Evolutionary conservation across 2,113 vertebrate species (phyloP), one percentile per base, ranked within the genome.

Genomic region (Phoenicopterus ruber): DNA sequence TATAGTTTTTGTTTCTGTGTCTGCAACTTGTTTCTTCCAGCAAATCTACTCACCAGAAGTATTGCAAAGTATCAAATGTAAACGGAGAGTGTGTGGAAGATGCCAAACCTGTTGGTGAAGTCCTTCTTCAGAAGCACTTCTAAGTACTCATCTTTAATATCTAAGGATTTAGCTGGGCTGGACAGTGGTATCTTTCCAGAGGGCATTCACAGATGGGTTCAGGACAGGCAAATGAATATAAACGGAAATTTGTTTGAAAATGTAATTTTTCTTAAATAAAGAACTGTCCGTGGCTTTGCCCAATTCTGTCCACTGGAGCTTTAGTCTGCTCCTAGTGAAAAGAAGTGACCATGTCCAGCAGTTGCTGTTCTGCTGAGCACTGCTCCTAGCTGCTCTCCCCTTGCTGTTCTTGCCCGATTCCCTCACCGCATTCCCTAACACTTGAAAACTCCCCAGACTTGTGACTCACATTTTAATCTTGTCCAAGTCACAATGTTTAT

Each of bases 401-500:
- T 86, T 59, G 17, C 87, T 66, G 57, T 22, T 92, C 65, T 86
- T 90, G 82, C 52, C 76, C 2, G 26, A 83, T 83, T 91, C 71
- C 42, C 59, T 80, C 57, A 71, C 54, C 7, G 5, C 70, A 22
- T 85, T 90, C 89, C 61, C 79, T 46, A 71, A 79, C 83, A 63
- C 86, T 88, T 94, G 70, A 97, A 96, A 96, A 93, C 91, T 95
- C 95, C 94, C 90, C 95, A 93, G 77, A 86, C 92, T 96, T 96
- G 86, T 97, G 96, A 97, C 96, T 97, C 96, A 97, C 86, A 61
- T 97, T 91, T 96, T 94, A 88, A 94, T 96, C 96, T 94, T 94
- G 86, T 72, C 91, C 87, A 78, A 97, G 92, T 96, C 90, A 96
- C 93, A 97, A 96, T 96, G 94, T 96, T 98, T 97, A 96, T 96